Percentiles rank a stretch among this genome's conserved stretches.
Conservation (phyloP, 2,113 vertebrate genomes). For the Peucedramus taeniatus region DNA sequence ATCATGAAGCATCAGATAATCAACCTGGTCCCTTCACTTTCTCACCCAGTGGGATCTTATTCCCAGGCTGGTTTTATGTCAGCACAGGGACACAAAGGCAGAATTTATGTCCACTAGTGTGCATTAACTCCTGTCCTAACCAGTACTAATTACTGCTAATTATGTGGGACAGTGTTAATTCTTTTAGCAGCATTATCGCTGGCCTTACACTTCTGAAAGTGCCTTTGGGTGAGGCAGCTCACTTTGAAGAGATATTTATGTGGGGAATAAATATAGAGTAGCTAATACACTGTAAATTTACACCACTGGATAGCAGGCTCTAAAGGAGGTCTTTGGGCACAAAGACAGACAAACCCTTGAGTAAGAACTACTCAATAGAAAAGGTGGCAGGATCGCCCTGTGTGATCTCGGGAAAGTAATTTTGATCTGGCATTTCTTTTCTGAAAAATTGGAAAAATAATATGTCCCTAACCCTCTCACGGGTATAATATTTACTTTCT, state of each 20-base stretch:
- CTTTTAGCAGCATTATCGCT: not conserved
- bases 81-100: not conserved
- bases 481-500: slow-evolving; percentile 5
- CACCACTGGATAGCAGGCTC: not conserved
- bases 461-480: not conserved
- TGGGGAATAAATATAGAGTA: slow-evolving; percentile 25
- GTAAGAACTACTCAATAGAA: slow-evolving; percentile 40
- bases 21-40: not conserved
- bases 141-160: slow-evolving; percentile 35
- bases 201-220: slow-evolving; percentile 50
- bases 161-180: slow-evolving; percentile 56
- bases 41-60: not conserved
- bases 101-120: slow-evolving; percentile 13
- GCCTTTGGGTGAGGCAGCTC: slow-evolving; percentile 46
- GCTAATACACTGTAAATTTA: slow-evolving; percentile 22
- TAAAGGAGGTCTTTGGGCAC: not conserved
- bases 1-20: not conserved
- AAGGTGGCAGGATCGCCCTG: slow-evolving; percentile 38
- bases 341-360: slow-evolving; percentile 11
- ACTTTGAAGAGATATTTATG: slow-evolving; percentile 46
- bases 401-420: slow-evolving; percentile 44
- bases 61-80: not conserved
- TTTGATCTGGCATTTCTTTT: slow-evolving; percentile 34
- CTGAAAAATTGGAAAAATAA: not conserved
- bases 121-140: slow-evolving; percentile 56